Evolutionary conservation across 2,797 vertebrate species (phyloP).

Genomic region (Macroramphosus scolopax): DNA sequence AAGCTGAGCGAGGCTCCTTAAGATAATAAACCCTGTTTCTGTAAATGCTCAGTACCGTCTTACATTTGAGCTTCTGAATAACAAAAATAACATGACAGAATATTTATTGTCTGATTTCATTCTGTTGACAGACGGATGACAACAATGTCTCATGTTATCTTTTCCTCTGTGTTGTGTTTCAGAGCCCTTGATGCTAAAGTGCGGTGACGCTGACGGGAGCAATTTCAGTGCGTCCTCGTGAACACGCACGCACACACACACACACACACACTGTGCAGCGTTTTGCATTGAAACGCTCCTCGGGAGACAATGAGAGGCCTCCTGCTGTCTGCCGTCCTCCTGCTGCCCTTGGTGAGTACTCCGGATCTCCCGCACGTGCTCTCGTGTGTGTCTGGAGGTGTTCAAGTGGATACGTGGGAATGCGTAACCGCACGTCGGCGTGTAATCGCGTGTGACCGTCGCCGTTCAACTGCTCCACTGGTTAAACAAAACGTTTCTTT

Average conservation of each 20-base stretch:
- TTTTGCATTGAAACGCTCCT: conserved; percentile 33
- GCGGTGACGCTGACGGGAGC: conserved; percentile 36
- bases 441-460: no score
- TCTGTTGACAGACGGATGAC: no score
- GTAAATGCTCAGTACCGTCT: no score
- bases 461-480: no score
- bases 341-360: conserved; percentile 72
- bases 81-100: no score
- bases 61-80: no score
- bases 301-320: conserved; percentile 63
- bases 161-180: conserved; percentile 44
- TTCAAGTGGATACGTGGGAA: no score
- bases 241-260: conserved; percentile 25
- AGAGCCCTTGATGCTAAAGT: conserved; percentile 57
- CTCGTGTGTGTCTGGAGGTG: not conserved
- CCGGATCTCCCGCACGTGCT: conserved; percentile 14
- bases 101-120: no score
- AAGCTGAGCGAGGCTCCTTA: no score
- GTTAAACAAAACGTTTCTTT: no score
- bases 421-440: no score
- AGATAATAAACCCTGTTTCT: no score
- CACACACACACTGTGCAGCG: conserved; percentile 11
- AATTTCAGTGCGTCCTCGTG: conserved; percentile 46
- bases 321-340: conserved; percentile 66
- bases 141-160: conserved; percentile 8